A percentile compares a stretch with the other conserved stretches of the same genome.
Evolutionary conservation across 2,113 vertebrate species (phyloP).

Genomic region (Gambusia holbrooki): DNA sequence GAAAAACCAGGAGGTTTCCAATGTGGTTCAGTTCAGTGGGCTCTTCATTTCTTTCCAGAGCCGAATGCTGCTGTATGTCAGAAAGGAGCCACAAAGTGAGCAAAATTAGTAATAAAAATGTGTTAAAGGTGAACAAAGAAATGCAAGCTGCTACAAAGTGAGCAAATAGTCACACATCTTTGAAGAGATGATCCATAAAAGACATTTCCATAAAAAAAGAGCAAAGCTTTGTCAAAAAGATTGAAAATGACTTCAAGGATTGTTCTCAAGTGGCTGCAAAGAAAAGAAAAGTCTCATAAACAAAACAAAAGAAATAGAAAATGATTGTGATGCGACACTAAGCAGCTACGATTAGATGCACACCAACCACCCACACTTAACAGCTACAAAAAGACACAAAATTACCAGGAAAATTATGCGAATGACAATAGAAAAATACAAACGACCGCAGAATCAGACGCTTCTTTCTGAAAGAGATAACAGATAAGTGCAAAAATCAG

Average conservation of each 20-base stretch:
- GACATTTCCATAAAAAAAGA: background rate
- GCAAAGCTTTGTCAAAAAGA: background rate
- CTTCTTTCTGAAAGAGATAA: background rate
- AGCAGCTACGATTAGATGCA: background rate
- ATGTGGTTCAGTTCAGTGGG: no score
- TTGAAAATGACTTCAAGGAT: background rate
- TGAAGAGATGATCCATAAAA: background rate
- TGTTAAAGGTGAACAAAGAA: no score
- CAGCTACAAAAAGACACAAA: background rate
- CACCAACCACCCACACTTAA: background rate
- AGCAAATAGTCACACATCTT: background rate
- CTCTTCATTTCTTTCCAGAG: no score
- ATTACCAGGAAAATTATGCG: no score
- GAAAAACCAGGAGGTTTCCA: no score
- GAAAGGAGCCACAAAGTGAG: background rate
- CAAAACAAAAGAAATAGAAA: background rate
- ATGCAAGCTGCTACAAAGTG: background rate
- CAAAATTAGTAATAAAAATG: background rate
- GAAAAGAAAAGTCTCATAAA: background rate
- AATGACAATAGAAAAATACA: no score
- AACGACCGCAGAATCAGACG: background rate
- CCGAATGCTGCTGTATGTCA: background rate
- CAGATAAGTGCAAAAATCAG: background rate
- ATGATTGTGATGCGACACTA: background rate
- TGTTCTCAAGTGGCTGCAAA: background rate